Percentiles rank a stretch among this genome's conserved stretches.
phyloP scores from a whole-genome alignment of 2,888 invertebrate genomes.

The Dilophus febrilis region DNA sequence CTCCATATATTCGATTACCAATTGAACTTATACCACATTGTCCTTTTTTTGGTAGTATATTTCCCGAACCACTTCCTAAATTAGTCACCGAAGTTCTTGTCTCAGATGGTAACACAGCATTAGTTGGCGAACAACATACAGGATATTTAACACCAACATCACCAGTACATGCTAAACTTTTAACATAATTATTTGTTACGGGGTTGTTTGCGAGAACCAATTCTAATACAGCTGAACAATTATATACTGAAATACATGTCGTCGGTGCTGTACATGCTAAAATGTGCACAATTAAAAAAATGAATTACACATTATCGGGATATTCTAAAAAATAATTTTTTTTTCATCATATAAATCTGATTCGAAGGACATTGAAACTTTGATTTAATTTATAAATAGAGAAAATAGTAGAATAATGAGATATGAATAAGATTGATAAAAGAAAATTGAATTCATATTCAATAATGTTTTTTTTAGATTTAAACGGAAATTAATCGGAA shows the following conservation, averaged over 20 bases:
- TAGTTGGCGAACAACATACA: neutral
- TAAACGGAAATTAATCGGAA: too few relatives aligned
- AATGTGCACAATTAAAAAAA: too few relatives aligned
- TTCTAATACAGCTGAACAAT: conserved; percentile 21
- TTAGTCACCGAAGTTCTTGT: neutral
- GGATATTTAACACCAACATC: neutral
- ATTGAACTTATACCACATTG: conserved; percentile 21
- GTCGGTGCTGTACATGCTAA: conserved; percentile 11
- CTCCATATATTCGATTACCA: conserved; percentile 41
- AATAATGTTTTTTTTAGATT: too few relatives aligned
- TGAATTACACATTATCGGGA: too few relatives aligned
- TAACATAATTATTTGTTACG: neutral
- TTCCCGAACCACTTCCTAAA: conserved; percentile 8
- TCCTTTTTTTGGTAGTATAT: conserved; percentile 20
- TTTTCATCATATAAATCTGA: too few relatives aligned
- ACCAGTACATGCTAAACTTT: conserved; percentile 1
- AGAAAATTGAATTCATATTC: too few relatives aligned
- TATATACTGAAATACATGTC: conserved; percentile 21
- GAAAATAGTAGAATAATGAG: too few relatives aligned
- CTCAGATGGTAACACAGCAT: neutral
- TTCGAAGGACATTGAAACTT: too few relatives aligned
- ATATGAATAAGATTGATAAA: too few relatives aligned
- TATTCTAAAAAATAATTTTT: too few relatives aligned
- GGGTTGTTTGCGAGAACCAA: too few relatives aligned
- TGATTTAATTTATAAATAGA: too few relatives aligned